Percentiles rank a stretch among this genome's conserved stretches.
phyloP scores from a whole-genome alignment of 2,797 vertebrate species.

The Glossophaga mutica region DNA sequence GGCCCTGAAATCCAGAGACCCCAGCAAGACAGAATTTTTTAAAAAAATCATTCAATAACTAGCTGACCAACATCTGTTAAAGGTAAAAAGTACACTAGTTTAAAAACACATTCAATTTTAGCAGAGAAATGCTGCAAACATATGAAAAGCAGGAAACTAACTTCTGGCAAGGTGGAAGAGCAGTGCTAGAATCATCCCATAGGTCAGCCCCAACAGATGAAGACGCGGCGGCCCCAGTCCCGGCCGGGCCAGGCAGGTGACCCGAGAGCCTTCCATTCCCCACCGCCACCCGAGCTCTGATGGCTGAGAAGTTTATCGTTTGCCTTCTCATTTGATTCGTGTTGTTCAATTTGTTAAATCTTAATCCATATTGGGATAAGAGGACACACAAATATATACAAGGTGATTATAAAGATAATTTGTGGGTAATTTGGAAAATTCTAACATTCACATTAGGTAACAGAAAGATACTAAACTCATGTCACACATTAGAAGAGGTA shows the following conservation, averaged over 20 bases:
- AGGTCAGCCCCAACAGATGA: not conserved
- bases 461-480: constrained; percentile 74
- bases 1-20: constrained; percentile 54
- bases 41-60: not conserved
- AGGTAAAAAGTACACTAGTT: constrained; percentile 36
- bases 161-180: not conserved
- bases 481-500: constrained; percentile 74
- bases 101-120: constrained; percentile 53
- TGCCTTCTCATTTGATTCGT: constrained; percentile 24
- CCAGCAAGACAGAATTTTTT: constrained; percentile 19
- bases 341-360: constrained; percentile 11
- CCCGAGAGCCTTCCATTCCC: not conserved
- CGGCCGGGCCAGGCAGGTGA: not conserved
- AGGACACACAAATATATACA: constrained; percentile 69
- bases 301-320: not conserved
- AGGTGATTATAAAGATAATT: constrained; percentile 75
- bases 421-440: constrained; percentile 68
- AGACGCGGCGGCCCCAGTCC: not conserved
- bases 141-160: constrained; percentile 33
- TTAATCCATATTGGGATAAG: constrained; percentile 61
- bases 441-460: constrained; percentile 80
- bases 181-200: not conserved
- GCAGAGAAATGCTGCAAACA: constrained; percentile 33
- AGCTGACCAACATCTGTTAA: constrained; percentile 18
- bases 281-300: constrained; percentile 12